A percentile compares a stretch with the other conserved stretches of the same genome.
Conservation (phyloP, 2,888 invertebrate species). For the Phengaris alcon region DNA sequence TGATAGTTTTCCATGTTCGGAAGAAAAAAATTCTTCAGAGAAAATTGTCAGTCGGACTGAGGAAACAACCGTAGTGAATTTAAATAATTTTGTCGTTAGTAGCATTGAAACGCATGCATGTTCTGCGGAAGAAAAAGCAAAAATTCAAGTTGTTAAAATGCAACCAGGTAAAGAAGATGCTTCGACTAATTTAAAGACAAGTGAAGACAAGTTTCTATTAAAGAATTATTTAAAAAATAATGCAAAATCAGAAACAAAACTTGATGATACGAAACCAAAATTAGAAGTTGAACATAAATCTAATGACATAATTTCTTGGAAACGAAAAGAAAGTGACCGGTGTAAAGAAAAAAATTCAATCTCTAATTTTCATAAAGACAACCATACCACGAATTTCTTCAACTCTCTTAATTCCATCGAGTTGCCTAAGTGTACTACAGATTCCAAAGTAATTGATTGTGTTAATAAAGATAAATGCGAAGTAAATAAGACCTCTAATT, state of each 20-base stretch:
- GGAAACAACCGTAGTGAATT: conserved; percentile 34
- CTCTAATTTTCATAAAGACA: conserved; percentile 54
- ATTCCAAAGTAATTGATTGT: conserved; percentile 51
- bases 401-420: conserved; percentile 52
- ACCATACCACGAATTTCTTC: conserved; percentile 49
- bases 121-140: conserved; percentile 25
- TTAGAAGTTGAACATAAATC: conserved; percentile 47
- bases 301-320: conserved; percentile 38
- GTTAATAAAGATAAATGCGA: conserved; percentile 54
- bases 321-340: conserved; percentile 47
- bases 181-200: conserved; percentile 32
- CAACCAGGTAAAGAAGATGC: conserved; percentile 36
- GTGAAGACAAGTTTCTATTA: conserved; percentile 38
- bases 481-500: conserved; percentile 45
- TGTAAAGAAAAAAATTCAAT: conserved; percentile 47
- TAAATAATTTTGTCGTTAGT: conserved; percentile 33
- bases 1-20: conserved; percentile 31
- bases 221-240: conserved; percentile 43
- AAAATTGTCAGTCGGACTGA: conserved; percentile 36
- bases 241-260: conserved; percentile 49
- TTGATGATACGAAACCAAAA: conserved; percentile 47
- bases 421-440: conserved; percentile 48
- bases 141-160: conserved; percentile 33
- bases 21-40: conserved; percentile 32
- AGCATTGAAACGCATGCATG: conserved; percentile 34